Conservation (phyloP, 2,888 invertebrate species). For the Hypena proboscidalis region DNA sequence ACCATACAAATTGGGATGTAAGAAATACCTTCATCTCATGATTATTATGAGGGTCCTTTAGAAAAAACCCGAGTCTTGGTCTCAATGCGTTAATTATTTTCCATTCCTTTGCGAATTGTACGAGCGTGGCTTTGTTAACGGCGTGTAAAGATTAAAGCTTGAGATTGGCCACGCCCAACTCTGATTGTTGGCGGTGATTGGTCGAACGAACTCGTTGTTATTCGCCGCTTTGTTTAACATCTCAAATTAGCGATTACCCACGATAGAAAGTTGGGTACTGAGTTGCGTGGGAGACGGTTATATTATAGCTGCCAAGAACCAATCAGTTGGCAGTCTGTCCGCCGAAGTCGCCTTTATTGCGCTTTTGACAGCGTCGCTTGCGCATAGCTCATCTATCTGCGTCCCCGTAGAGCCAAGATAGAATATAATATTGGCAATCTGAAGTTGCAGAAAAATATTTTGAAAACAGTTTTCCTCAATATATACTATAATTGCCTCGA, state of each 20-base stretch:
- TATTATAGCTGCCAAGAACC: conserved; percentile 27
- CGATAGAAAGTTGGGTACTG: conserved; percentile 36
- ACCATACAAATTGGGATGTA: conserved; percentile 16
- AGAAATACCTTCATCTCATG: conserved; percentile 42
- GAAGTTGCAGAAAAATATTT: no score
- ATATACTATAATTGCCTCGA: no score
- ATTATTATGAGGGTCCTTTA: conserved; percentile 42
- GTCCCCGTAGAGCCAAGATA: no score
- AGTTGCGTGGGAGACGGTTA: conserved; percentile 33
- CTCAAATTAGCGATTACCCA: conserved; percentile 66
- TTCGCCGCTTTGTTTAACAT: conserved; percentile 70
- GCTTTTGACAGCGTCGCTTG: conserved; percentile 16
- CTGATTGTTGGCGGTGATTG: conserved; percentile 68
- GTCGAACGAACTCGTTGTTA: conserved; percentile 70
- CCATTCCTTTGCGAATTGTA: conserved; percentile 69
- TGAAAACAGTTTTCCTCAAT: no score
- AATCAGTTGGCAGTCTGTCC: conserved; percentile 28
- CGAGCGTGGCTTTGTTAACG: conserved; percentile 67
- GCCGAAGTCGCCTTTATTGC: conserved; percentile 20
- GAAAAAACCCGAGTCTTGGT: conserved; percentile 40
- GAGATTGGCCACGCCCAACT: conserved; percentile 72
- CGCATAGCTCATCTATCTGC: conserved; percentile 12
- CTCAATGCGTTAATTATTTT: conserved; percentile 72
- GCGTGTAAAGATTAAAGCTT: conserved; percentile 65
- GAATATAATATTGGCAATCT: no score